These are phyloP conservation scores for Reticulitermes lucifugus DNA, from an alignment of 2,888 invertebrate genomes.

Conservation along the genomic window DNA sequence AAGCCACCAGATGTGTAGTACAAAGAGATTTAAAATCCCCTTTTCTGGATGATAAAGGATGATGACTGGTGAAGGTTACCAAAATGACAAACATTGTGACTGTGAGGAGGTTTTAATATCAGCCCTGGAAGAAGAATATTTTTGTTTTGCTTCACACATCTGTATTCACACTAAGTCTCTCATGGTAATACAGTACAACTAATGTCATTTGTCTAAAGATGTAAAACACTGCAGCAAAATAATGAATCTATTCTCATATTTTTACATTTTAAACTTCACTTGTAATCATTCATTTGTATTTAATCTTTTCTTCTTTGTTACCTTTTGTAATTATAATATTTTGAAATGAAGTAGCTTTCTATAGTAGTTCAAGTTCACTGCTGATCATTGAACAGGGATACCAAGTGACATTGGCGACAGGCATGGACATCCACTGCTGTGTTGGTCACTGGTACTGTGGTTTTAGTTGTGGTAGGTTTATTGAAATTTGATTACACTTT, in stretches of 20 bases:
- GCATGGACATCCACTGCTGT: no score
- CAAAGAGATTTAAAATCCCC: no score
- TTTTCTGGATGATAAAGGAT: background rate
- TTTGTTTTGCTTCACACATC: background rate
- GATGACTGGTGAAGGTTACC: background rate
- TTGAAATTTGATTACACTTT: no score
- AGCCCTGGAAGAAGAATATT: background rate
- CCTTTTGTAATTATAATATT: background rate
- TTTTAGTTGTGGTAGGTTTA: no score
- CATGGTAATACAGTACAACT: background rate
- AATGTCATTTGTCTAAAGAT: background rate
- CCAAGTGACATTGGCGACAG: background rate
- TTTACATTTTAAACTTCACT: background rate
- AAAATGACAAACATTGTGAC: background rate
- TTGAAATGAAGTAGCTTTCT: background rate
- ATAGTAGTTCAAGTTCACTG: background rate
- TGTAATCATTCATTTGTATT: background rate
- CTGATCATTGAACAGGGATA: background rate
- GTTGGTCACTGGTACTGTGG: no score
- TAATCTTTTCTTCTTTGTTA: background rate
- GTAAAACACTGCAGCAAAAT: background rate
- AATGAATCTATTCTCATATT: background rate
- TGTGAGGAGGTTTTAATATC: background rate
- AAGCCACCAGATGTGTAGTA: no score
- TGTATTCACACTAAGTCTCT: background rate